Base-by-base conservation (phyloP, 2,797 vertebrate species). In the Discoglossus pictus region DNA sequence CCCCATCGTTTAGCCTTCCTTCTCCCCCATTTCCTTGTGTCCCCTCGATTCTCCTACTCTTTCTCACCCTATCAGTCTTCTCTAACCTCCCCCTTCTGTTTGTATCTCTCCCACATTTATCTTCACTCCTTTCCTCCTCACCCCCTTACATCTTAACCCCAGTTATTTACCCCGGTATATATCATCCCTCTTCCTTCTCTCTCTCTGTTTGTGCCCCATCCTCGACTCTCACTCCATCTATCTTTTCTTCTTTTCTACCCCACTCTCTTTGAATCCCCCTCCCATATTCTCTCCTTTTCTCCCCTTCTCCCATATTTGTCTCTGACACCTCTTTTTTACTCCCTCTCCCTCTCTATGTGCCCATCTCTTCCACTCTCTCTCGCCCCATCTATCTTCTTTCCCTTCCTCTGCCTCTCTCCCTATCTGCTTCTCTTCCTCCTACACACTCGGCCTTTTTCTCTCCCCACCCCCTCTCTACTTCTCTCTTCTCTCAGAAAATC, bases 401-500 rank as follows among this genome's bases (percentile, higher is more conserved):
- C n/a, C 76, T 74, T 80, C 78, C 74, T 74, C 78, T 74, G n/a
- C n/a, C 76, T 20, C 11, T 53, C 56, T 64, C 52, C 51, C 23
- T 47, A 35, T 61, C 18, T 39, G 69, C 23, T 12, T 60, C 54
- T 68, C 46, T 46, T 40, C 40, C 31, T 71, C 34, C 65, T 59
- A 68, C 54, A 35, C 44, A 13, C 31, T 6, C 34, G 27, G 24
- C 46, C 44, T n/a, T 43, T 16, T 61, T 11, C 66, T 18, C 63
- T 44, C 54, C 35, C 48, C 61, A 77, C 50, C 54, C 35, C 48
- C 61, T 77, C 72, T 68, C 39, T 51, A 21, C 76, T 72, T n/a
- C 71, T 48, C 52, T 82, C 84, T 63, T 63, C 52, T 56, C 87
- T 86, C 83, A 80, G 86, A 83, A 87, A 89, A 89, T 82, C 84